Conservation (phyloP, 1,140 invertebrate species). For the Adelges cooleyi region DNA sequence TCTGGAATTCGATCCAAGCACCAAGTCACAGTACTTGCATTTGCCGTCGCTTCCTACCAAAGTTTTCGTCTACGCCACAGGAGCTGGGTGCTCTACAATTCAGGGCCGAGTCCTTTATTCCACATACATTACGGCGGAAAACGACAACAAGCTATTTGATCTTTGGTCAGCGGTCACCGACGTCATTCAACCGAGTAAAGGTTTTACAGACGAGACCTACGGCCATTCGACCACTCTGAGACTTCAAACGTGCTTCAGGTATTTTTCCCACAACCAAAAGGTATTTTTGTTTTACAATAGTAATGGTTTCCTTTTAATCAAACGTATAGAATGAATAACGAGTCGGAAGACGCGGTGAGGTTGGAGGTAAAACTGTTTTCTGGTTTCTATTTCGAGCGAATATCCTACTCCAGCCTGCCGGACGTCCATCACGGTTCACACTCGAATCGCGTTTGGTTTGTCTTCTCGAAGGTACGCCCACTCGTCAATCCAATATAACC, state of each 20-base stretch:
- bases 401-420: slow-evolving; percentile 42
- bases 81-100: slow-evolving; percentile 51
- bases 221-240: neutral
- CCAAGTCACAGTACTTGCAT: slow-evolving; percentile 43
- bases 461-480: slow-evolving; percentile 46
- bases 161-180: slow-evolving; percentile 14
- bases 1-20: slow-evolving; percentile 44
- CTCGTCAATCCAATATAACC: neutral
- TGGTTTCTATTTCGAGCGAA: slow-evolving; percentile 46
- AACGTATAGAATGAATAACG: slow-evolving; percentile 46
- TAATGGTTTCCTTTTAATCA: neutral
- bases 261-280: neutral
- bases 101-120: neutral
- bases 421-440: slow-evolving; percentile 46
- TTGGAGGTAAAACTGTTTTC: slow-evolving; percentile 50
- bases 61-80: slow-evolving; percentile 53
- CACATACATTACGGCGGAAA: slow-evolving; percentile 2
- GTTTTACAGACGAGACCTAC: slow-evolving; percentile 31
- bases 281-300: neutral
- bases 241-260: neutral
- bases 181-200: slow-evolving; percentile 40
- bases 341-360: slow-evolving; percentile 46
- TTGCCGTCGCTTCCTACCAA: slow-evolving; percentile 50
- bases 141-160: neutral
- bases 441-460: slow-evolving; percentile 49